Conservation (phyloP, 2,888 invertebrate species). For the Esperia sulphurella region DNA sequence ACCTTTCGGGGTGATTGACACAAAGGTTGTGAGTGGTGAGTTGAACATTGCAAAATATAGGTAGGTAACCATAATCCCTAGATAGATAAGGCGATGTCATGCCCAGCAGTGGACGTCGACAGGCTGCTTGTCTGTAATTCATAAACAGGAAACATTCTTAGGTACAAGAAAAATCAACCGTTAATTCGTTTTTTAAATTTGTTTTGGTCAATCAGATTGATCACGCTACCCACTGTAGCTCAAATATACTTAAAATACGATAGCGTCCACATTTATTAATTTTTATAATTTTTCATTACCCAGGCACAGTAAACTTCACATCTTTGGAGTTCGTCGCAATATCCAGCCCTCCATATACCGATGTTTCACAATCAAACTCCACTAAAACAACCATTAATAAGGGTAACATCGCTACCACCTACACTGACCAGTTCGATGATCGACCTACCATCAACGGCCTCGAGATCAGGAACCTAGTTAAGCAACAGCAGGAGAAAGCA, state of each 20-base stretch:
- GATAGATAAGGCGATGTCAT: neutral
- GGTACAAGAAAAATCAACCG: too few species aligned
- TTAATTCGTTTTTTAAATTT: too few species aligned
- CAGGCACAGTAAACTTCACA: slow-evolving; percentile 27
- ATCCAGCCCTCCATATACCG: slow-evolving; percentile 61
- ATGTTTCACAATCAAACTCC: slow-evolving; percentile 29
- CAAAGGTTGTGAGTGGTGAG: slow-evolving; percentile 73
- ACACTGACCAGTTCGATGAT: slow-evolving; percentile 65
- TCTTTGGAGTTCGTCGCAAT: slow-evolving; percentile 50
- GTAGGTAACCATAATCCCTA: neutral
- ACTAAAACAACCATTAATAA: slow-evolving; percentile 48
- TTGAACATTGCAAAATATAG: slow-evolving; percentile 6
- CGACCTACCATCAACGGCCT: slow-evolving; percentile 52
- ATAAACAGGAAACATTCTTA: too few species aligned
- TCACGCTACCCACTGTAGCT: too few species aligned
- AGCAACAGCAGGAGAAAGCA: slow-evolving; percentile 57
- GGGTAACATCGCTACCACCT: slow-evolving; percentile 61
- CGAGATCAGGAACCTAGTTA: slow-evolving; percentile 58
- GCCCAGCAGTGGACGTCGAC: neutral
- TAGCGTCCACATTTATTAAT: neutral
- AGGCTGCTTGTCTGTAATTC: too few species aligned
- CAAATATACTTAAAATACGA: neutral
- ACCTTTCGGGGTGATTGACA: slow-evolving; percentile 77
- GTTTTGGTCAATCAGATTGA: too few species aligned
- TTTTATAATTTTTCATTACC: neutral